phyloP scores from a whole-genome alignment of 2,888 invertebrate genomes.

The Brenthis hecate region DNA sequence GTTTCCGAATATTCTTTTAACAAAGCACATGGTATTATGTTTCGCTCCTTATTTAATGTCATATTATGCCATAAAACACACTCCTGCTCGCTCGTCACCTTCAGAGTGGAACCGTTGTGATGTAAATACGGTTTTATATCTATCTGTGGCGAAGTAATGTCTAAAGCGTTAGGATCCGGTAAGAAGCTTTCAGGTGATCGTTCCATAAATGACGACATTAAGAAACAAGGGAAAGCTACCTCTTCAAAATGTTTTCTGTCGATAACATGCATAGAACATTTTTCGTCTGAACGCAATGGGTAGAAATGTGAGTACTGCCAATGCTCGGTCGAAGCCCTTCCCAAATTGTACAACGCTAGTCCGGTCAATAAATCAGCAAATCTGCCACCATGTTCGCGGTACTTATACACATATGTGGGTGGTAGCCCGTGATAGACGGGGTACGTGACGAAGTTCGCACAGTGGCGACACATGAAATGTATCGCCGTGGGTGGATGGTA shows the following conservation, averaged over 20 bases:
- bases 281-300: constrained; percentile 54
- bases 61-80: constrained; percentile 72
- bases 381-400: constrained; percentile 61
- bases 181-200: constrained; percentile 46
- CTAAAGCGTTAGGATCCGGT: constrained; percentile 51
- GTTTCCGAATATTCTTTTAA: constrained; percentile 67
- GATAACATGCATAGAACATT: constrained; percentile 68
- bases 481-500: constrained; percentile 71
- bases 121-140: constrained; percentile 58
- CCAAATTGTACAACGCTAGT: constrained; percentile 71
- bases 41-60: constrained; percentile 55
- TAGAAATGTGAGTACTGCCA: constrained; percentile 56
- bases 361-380: constrained; percentile 67
- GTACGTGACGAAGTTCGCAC: constrained; percentile 57
- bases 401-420: constrained; percentile 70
- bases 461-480: constrained; percentile 62
- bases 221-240: constrained; percentile 65
- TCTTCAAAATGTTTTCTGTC: constrained; percentile 63
- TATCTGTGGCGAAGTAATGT: constrained; percentile 61
- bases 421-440: constrained; percentile 69
- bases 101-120: constrained; percentile 51
- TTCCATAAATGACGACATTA: constrained; percentile 71
- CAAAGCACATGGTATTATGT: constrained; percentile 62
- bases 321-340: constrained; percentile 56
- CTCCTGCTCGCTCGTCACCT: constrained; percentile 59